Conservation (phyloP, 2,113 vertebrate genomes). For the Sinocyclocheilus grahami region DNA sequence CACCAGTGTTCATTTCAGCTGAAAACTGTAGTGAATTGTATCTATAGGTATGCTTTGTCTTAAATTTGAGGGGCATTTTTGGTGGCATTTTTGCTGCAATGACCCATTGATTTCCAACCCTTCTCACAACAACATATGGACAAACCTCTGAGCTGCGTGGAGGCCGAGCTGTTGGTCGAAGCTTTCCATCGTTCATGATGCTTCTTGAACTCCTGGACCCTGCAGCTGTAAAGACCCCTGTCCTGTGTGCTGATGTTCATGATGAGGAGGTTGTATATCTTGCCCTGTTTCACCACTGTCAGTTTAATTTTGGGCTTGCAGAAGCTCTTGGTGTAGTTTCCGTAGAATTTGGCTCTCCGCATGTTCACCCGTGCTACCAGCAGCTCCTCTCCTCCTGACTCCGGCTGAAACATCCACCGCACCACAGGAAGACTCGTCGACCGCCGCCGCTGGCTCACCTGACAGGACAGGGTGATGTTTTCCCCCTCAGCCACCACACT, state of each 20-base stretch:
- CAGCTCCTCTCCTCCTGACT: slow-evolving; percentile 73
- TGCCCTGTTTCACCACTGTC: slow-evolving; percentile 79
- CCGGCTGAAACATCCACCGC: slow-evolving; percentile 85
- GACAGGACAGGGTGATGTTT: slow-evolving; percentile 87
- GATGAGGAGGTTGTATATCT: slow-evolving; percentile 82
- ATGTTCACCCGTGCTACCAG: slow-evolving; percentile 92
- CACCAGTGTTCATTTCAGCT: no score
- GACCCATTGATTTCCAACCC: no score
- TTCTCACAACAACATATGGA: not conserved
- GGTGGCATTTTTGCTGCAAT: no score
- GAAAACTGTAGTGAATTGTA: no score
- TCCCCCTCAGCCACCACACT: slow-evolving; percentile 82
- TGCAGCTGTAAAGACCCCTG: slow-evolving; percentile 88
- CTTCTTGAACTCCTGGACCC: slow-evolving; percentile 91
- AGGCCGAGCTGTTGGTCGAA: slow-evolving; percentile 85
- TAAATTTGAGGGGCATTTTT: no score
- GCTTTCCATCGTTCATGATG: slow-evolving; percentile 88
- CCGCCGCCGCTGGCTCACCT: slow-evolving; percentile 82
- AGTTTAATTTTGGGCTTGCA: slow-evolving; percentile 83
- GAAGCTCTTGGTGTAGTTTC: slow-evolving; percentile 86
- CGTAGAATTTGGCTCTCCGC: slow-evolving; percentile 86
- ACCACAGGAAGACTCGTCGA: slow-evolving; percentile 84
- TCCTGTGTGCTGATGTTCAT: slow-evolving; percentile 80
- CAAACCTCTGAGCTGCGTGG: slow-evolving; percentile 69
- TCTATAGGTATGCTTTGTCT: no score